Conservation (phyloP, 2,113 vertebrate species). For the Microtus pennsylvanicus region DNA sequence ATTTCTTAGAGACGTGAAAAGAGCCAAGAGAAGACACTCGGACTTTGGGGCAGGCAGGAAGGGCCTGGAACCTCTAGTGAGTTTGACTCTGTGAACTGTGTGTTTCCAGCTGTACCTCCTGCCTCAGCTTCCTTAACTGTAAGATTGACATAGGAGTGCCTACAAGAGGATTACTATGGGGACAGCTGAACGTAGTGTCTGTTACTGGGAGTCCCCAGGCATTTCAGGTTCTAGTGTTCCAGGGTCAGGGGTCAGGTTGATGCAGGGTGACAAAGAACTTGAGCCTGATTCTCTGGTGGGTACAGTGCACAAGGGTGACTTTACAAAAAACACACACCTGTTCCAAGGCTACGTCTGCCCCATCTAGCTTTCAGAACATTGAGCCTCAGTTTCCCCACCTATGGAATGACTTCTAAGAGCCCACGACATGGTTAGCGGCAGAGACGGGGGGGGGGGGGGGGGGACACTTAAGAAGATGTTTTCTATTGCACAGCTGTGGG, state of each 20-base stretch:
- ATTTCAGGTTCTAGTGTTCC: background rate
- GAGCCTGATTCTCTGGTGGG: rapidly evolving
- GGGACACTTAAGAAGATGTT: background rate
- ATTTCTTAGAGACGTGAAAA: background rate
- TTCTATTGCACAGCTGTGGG: too few species aligned
- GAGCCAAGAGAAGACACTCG: too few species aligned
- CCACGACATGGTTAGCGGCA: rapidly evolving
- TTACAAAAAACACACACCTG: background rate
- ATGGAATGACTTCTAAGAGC: background rate
- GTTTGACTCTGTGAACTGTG: too few species aligned
- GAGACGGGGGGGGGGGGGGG: rapidly evolving
- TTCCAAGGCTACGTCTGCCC: background rate
- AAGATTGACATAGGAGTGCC: rapidly evolving
- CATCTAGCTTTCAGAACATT: background rate
- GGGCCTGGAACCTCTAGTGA: too few species aligned
- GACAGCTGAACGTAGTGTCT: rapidly evolving
- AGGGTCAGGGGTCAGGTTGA: background rate
- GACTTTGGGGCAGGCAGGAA: too few species aligned
- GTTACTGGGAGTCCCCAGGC: background rate
- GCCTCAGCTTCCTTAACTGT: background rate
- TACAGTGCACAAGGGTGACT: rapidly evolving
- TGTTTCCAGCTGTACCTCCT: background rate
- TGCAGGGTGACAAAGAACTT: rapidly evolving
- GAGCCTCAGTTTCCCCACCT: background rate
- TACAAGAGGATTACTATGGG: rapidly evolving